Conservation (phyloP, 35 echinoderm and acorn worm species). For the Heliocidaris tuberculata region DNA sequence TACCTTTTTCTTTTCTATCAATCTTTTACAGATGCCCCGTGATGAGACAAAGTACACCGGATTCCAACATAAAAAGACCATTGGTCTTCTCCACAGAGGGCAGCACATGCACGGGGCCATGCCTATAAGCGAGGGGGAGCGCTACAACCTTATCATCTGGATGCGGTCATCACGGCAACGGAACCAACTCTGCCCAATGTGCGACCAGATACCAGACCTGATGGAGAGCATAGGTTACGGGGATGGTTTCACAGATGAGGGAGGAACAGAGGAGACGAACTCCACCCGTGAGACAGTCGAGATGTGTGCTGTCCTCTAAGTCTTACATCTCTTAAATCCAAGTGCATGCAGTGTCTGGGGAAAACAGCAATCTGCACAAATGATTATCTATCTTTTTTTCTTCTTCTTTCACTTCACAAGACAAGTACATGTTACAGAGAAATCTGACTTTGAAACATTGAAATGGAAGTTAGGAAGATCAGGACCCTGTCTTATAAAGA, state of each 20-base stretch:
- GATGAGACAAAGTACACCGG: conserved; percentile 63
- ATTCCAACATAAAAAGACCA: conserved; percentile 74
- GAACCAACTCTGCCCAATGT: conserved; percentile 93
- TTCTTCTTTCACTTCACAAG: too few relatives aligned
- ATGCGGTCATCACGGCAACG: conserved; percentile 86
- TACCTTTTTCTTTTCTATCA: not conserved
- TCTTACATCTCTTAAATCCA: not conserved
- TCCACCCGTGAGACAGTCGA: conserved; percentile 53
- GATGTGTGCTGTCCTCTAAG: conserved; percentile 68
- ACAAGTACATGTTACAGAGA: too few relatives aligned
- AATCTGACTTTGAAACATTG: too few relatives aligned
- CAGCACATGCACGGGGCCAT: conserved; percentile 96
- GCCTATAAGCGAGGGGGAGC: conserved; percentile 76
- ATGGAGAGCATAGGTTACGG: conserved; percentile 83
- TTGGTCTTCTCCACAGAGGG: conserved; percentile 88
- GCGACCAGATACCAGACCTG: conserved; percentile 70
- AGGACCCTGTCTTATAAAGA: too few relatives aligned
- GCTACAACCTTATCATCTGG: conserved; percentile 97
- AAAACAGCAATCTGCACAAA: too few relatives aligned
- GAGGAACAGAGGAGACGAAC: not conserved
- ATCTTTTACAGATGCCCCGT: conserved; percentile 55
- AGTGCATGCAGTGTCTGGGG: too few relatives aligned
- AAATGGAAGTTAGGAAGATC: too few relatives aligned
- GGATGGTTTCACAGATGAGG: conserved; percentile 76
- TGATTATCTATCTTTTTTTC: too few relatives aligned